Evolutionary conservation across 2,113 vertebrate species (phyloP).

Genomic region (Xiphophorus couchianus): DNA sequence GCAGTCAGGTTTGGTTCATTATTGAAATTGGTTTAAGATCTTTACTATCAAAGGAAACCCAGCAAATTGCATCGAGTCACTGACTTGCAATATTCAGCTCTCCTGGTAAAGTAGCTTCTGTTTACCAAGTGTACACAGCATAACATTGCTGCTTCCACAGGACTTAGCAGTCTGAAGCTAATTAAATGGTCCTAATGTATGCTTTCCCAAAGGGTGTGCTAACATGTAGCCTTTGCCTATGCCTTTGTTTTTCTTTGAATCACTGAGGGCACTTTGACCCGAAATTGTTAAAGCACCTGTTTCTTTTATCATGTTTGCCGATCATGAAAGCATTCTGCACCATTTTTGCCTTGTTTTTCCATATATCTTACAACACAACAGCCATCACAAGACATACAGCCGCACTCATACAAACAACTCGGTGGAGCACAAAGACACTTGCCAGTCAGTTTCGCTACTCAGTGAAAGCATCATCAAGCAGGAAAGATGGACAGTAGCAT

Average conservation of each 20-base stretch:
- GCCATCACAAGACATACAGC: constrained; percentile 33
- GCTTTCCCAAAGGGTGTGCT: not conserved
- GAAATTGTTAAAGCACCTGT: not conserved
- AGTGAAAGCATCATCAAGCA: constrained; percentile 21
- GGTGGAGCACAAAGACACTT: not conserved
- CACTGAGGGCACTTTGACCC: not conserved
- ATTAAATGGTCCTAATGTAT: not conserved
- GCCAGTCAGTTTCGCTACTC: constrained; percentile 32
- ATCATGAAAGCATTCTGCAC: constrained; percentile 9
- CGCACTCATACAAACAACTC: not conserved
- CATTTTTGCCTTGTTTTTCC: constrained; percentile 1
- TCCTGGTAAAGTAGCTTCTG: not conserved
- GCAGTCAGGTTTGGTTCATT: no score
- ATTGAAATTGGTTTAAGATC: no score
- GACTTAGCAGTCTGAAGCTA: not conserved
- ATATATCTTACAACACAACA: constrained; percentile 37
- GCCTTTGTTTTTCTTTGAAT: not conserved
- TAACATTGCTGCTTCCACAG: not conserved
- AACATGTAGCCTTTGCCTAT: not conserved
- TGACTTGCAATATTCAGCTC: no score
- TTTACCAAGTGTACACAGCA: not conserved
- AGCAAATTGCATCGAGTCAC: no score
- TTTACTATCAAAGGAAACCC: no score
- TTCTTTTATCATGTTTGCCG: constrained; percentile 26
- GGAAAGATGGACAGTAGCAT: not conserved